Evolutionary conservation across 1,140 invertebrate species (phyloP), one percentile per base, ranked within the genome.

Genomic region (Drosophila carrolli): DNA sequence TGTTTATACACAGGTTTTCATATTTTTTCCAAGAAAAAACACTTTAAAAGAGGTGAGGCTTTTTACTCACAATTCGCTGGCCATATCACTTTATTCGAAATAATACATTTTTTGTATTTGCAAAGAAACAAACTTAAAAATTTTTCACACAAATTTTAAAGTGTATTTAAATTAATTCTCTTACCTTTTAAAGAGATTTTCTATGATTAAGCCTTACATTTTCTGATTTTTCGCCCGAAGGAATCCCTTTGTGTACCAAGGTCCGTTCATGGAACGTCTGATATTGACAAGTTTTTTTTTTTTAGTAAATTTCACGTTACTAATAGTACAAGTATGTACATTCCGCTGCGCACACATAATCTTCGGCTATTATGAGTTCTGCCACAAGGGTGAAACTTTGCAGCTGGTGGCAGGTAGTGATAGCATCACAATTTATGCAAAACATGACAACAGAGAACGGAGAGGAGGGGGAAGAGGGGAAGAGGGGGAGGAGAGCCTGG

Each of bases 341-440:
- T 47, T 32, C 32, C 11, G 9, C 40, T 46, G 56, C 14, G 32
- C 57, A 47, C 71, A 74, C 58, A 75, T 75, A 75, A 75, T 75
- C 71, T 66, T 50, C 41, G 48, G 60, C 72, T 66, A 75, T 75
- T 75, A 75, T 54, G 73, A 65, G 53, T 66, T 19, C 44, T 38
- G 57, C 59, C 50, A 58, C 32, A 40, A 57, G 60, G 66, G 54
- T 40, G 43, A 71, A 41, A 37, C 47, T 72, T 72, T 73, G 56
- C 41, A 75, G 59, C 51, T 43, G 65, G 66, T 53, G 67, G 54
- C 48, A 61, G 68, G 50, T 51, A 40, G 71, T 57, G 63, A 61
- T 62, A 40, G 55, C 53, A 54, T 68, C 16, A 29, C 80, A 86
- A 88, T 88, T 80, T 88, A 88, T 88, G 83, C 83, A 83, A 88